Base-by-base conservation (phyloP, 2,113 vertebrate genomes). In the Neomonachus schauinslandi region DNA sequence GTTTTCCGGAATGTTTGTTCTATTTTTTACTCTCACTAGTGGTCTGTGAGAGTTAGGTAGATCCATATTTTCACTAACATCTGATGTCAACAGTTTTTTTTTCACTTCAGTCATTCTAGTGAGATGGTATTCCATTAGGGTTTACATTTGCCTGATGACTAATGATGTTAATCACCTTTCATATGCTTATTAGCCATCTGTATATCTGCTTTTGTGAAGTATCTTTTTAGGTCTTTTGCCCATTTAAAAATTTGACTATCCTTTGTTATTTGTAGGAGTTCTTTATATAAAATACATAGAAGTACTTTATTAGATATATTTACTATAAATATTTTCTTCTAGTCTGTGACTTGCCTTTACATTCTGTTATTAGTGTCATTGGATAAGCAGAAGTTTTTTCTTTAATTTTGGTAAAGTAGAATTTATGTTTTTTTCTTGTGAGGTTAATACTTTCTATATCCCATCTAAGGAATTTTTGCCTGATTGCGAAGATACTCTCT, bases 21-120 rank as follows among this genome's bases (percentile, higher is more conserved):
- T 33, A 65, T 83, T 57, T 83, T 95, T 12, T 77, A n/a, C 26
- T 84, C 18, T 36, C 22, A 42, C 19, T 18, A 89, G 28, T 57
- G 55, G 22, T n/a, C 28, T 39, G 7, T 65, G 61, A 88, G 55
- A 72, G 33, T 72, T 88, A 33, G 57, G 4, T 88, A 39, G 46
- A 49, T 96, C 39, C 49, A 4, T 21, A 63, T 65, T 42, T 39
- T 81, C 2, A 1, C 10, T 33, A 67, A 67, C 19, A 53, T 85
- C 49, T 94, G 39, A 42, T 36, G 8, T n/a, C 67, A 10, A 85
- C 31, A 87, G 42, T 26, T 28, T 39, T 92, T 42, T 42, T 63
- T 74, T 85, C 59, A 49, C n/a, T 82, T 95, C 74, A 91, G 49
- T 69, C 65, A 51, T 80, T 96, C 18, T 79, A 81, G 36, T 82